A percentile compares a stretch with the other conserved stretches of the same genome.
phyloP scores from a whole-genome alignment of 35 echinoderm and acorn worm species.

The Chiridota heheva region DNA sequence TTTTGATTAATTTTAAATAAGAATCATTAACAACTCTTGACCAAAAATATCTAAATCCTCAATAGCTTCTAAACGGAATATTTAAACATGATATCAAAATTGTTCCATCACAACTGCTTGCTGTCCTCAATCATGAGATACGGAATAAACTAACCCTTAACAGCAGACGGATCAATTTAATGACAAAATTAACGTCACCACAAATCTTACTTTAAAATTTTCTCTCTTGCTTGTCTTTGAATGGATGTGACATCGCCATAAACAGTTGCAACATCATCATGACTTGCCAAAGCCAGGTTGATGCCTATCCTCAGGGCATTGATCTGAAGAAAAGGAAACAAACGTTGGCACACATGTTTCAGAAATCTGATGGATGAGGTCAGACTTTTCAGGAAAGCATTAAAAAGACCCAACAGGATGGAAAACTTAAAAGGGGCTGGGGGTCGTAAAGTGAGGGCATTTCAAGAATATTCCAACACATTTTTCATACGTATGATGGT shows the following conservation, averaged over 20 bases:
- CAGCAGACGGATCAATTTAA: too few species aligned
- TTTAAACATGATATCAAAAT: too few species aligned
- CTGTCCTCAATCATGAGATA: too few species aligned
- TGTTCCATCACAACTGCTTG: too few species aligned
- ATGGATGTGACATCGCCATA: conserved; percentile 64
- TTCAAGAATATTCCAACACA: too few species aligned
- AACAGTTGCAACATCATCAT: conserved; percentile 48
- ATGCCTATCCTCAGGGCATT: conserved; percentile 85
- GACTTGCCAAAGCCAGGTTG: conserved; percentile 75
- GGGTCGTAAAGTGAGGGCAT: neutral
- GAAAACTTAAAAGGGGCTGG: neutral
- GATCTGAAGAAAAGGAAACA: conserved; percentile 49
- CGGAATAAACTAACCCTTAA: too few species aligned
- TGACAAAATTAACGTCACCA: neutral
- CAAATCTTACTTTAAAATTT: conserved; percentile 62
- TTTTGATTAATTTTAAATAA: too few species aligned
- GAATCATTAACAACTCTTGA: too few species aligned
- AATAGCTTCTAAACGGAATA: too few species aligned
- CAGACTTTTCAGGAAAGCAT: neutral
- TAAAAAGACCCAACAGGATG: neutral
- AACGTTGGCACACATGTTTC: neutral
- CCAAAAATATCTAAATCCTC: too few species aligned
- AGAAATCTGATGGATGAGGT: neutral
- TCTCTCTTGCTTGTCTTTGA: conserved; percentile 62
- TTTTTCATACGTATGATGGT: too few species aligned